phyloP scores from a whole-genome alignment of 1,140 invertebrate genomes.

The Philaenus spumarius region DNA sequence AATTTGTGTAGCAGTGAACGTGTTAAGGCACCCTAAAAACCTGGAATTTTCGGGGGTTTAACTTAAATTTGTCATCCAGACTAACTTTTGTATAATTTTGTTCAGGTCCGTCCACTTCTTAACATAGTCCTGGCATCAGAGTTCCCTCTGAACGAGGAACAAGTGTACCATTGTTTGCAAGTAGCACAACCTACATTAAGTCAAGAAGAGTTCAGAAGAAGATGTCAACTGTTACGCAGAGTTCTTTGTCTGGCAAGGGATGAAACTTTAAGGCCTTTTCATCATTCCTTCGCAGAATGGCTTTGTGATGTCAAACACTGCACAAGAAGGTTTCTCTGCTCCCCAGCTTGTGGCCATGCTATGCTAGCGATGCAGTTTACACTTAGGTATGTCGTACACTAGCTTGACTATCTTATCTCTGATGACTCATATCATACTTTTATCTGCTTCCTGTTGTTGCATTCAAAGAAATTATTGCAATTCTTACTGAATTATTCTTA shows the following conservation, averaged over 20 bases:
- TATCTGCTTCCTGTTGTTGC: too few relatives aligned
- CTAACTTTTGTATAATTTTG: too few relatives aligned
- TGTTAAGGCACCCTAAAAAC: too few relatives aligned
- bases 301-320: constrained; percentile 93
- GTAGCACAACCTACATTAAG: constrained; percentile 74
- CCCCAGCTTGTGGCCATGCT: constrained; percentile 77
- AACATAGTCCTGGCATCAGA: constrained; percentile 84
- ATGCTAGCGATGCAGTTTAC: constrained; percentile 83
- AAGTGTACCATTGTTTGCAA: constrained; percentile 73
- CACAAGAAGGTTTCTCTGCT: constrained; percentile 88
- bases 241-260: constrained; percentile 54
- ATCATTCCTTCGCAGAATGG: constrained; percentile 92
- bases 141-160: constrained; percentile 70
- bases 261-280: constrained; percentile 61
- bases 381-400: constrained; percentile 38
- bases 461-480: too few relatives aligned
- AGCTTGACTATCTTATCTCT: too few relatives aligned
- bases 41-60: too few relatives aligned
- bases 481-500: too few relatives aligned
- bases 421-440: too few relatives aligned
- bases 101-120: constrained; percentile 63
- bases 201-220: constrained; percentile 75
- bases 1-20: too few relatives aligned
- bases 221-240: constrained; percentile 70
- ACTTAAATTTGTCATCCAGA: too few relatives aligned